Evolutionary conservation across 2,797 vertebrate genomes (phyloP).

Genomic region (Taenioides sp.): DNA sequence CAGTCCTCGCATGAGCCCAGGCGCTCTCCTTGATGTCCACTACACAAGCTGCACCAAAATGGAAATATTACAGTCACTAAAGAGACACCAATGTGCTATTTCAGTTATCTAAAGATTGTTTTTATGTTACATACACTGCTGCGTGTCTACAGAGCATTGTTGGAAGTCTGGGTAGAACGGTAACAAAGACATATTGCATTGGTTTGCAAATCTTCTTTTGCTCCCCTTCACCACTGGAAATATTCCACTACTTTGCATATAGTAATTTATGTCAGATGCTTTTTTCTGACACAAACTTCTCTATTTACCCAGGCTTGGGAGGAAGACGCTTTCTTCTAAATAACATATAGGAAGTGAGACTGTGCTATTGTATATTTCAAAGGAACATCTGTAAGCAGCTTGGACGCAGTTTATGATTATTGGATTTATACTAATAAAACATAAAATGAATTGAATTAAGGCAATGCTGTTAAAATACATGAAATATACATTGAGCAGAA

Average conservation of each 20-base stretch:
- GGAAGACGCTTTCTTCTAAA: not conserved
- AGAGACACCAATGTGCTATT: conserved; percentile 25
- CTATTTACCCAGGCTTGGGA: conserved; percentile 3
- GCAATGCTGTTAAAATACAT: not conserved
- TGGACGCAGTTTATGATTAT: not conserved
- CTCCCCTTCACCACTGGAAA: not conserved
- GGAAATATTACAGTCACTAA: conserved; percentile 37
- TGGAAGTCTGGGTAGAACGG: not conserved
- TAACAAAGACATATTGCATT: conserved; percentile 8
- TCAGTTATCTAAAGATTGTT: conserved; percentile 32
- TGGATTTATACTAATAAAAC: not conserved
- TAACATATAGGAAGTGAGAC: not conserved
- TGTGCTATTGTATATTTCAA: not conserved
- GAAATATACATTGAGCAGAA: not conserved
- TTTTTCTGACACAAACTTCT: not conserved
- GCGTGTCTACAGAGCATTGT: conserved; percentile 11
- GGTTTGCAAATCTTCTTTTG: conserved; percentile 2
- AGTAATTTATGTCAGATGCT: conserved; percentile 6
- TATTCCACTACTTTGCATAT: conserved; percentile 7
- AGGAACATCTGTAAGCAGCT: not conserved
- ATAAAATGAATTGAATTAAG: not conserved
- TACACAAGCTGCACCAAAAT: conserved; percentile 40
- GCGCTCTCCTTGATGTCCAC: conserved; percentile 55
- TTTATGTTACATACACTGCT: conserved; percentile 18
- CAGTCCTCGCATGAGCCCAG: conserved; percentile 41